A percentile compares a stretch with the other conserved stretches of the same genome.
phyloP scores from a whole-genome alignment of 2,888 invertebrate species.

The Diloba caeruleocephala region DNA sequence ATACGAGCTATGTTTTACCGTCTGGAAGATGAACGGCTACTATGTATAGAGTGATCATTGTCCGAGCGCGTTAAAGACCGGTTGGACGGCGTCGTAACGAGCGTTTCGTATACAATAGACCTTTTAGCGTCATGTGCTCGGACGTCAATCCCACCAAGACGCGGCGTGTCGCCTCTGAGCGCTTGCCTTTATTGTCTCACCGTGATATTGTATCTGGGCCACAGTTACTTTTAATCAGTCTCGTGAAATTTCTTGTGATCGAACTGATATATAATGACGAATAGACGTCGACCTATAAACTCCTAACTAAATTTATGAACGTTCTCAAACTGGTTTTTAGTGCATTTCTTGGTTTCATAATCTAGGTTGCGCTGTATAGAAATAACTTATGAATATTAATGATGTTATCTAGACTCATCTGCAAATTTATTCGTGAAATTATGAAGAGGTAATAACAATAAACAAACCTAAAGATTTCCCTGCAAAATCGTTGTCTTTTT shows the following conservation, averaged over 20 bases:
- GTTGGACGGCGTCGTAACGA: constrained; percentile 83
- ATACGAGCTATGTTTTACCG: constrained; percentile 59
- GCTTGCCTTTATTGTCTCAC: constrained; percentile 74
- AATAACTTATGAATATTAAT: constrained; percentile 48
- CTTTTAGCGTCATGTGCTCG: constrained; percentile 87
- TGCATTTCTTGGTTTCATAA: constrained; percentile 45
- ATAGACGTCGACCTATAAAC: constrained; percentile 30
- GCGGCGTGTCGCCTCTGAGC: constrained; percentile 69
- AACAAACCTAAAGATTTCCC: constrained; percentile 16
- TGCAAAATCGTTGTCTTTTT: constrained; percentile 30
- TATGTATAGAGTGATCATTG: constrained; percentile 88
- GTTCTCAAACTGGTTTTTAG: constrained; percentile 39
- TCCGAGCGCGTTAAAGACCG: constrained; percentile 87
- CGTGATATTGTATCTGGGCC: constrained; percentile 42
- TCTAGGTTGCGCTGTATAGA: constrained; percentile 31
- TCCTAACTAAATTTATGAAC: constrained; percentile 19
- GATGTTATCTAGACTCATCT: constrained; percentile 34
- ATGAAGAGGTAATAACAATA: constrained; percentile 27
- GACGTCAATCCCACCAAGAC: constrained; percentile 81
- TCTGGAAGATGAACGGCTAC: constrained; percentile 71
- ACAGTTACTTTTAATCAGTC: constrained; percentile 50
- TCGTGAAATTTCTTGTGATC: constrained; percentile 43
- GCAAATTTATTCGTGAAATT: constrained; percentile 36
- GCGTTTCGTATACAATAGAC: constrained; percentile 88
- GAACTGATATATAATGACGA: constrained; percentile 41